Evolutionary conservation across 2,113 vertebrate species (phyloP).

Genomic region (Oreamnos americanus): DNA sequence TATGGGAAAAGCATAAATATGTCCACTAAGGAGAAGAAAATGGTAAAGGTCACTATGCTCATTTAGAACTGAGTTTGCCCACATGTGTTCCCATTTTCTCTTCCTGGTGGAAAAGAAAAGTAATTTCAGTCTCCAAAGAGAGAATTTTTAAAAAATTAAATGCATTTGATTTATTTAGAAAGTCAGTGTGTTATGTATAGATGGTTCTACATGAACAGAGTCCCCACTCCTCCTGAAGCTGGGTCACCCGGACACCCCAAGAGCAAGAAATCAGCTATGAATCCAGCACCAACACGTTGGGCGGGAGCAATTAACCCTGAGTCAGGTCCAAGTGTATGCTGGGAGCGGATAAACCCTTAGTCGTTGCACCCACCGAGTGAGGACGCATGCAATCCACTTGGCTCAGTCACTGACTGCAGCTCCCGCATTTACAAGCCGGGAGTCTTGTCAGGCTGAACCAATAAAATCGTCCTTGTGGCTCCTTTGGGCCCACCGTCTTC

Average conservation of each 20-base stretch:
- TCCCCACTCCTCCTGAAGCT: not conserved
- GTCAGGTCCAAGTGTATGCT: conserved; percentile 2
- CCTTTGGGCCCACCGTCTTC: not conserved
- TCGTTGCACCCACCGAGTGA: not conserved
- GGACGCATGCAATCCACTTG: not conserved
- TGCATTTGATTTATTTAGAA: not conserved
- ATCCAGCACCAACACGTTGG: not conserved
- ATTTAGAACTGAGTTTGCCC: not conserved
- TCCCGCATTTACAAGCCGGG: not conserved
- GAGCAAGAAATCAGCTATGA: not conserved
- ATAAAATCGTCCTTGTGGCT: not conserved
- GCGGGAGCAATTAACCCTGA: not conserved
- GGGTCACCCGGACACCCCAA: not conserved
- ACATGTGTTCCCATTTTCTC: not conserved
- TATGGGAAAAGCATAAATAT: not conserved
- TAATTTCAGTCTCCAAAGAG: not conserved
- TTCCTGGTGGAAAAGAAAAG: not conserved
- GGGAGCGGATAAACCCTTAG: conserved; percentile 1
- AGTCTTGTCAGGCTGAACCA: conserved; percentile 12
- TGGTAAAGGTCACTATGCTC: not conserved
- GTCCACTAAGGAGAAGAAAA: not conserved
- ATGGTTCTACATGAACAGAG: not conserved
- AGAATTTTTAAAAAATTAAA: not conserved
- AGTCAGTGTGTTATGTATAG: not conserved
- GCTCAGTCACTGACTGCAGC: not conserved